Evolutionary conservation across 1,140 invertebrate species (phyloP).

Genomic region (Colletes gigas): DNA sequence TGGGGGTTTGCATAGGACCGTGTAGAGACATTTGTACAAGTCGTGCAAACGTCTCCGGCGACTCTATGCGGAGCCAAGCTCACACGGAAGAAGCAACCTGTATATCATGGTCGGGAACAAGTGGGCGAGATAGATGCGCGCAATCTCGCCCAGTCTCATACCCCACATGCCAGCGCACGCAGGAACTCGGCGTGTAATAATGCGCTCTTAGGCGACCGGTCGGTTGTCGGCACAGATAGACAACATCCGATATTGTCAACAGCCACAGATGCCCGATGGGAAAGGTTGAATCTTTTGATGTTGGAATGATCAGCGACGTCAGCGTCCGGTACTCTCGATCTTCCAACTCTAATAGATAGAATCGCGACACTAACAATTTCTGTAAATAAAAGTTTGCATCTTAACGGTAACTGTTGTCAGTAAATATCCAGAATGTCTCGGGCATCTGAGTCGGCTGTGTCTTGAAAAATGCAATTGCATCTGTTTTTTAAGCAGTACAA

Average conservation of each 20-base stretch:
- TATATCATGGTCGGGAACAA: conserved; percentile 17
- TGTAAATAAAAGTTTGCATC: too few relatives aligned
- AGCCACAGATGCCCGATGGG: neutral
- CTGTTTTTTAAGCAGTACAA: too few relatives aligned
- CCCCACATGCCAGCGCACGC: neutral
- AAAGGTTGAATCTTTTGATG: neutral
- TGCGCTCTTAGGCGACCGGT: neutral
- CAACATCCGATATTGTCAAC: conserved; percentile 14
- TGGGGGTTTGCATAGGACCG: neutral
- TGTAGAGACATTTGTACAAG: neutral
- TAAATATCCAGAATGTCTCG: too few relatives aligned
- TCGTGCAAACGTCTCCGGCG: neutral
- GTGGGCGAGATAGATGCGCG: conserved; percentile 37
- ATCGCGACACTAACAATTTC: too few relatives aligned
- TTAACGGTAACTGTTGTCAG: too few relatives aligned
- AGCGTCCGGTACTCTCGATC: neutral
- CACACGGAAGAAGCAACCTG: conserved; percentile 35
- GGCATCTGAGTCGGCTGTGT: too few relatives aligned
- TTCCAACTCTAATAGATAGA: neutral
- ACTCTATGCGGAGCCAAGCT: neutral
- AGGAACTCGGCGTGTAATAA: neutral
- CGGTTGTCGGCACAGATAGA: conserved; percentile 6
- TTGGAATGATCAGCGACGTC: neutral
- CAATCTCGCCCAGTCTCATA: conserved; percentile 6
- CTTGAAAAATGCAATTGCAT: too few relatives aligned